Percentiles rank a stretch among this genome's conserved stretches.
phyloP scores from a whole-genome alignment of 2,113 vertebrate genomes.

The Protobothrops mucrosquamatus region DNA sequence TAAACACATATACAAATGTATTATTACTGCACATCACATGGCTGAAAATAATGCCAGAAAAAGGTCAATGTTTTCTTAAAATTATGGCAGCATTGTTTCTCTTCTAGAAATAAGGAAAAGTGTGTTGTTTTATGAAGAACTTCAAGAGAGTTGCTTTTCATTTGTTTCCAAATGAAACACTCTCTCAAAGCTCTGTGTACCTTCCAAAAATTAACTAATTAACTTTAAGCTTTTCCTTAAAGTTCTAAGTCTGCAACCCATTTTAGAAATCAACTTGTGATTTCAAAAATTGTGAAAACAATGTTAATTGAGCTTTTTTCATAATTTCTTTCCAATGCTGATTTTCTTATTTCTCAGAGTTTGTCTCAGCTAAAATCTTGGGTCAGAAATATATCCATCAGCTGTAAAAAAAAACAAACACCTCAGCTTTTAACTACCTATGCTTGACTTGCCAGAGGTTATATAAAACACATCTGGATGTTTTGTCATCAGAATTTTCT shows the following conservation, averaged over 20 bases:
- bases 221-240: not conserved
- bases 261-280: not conserved
- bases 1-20: not conserved
- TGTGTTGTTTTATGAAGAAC: no score
- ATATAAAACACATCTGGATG: conserved; percentile 4
- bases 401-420: not conserved
- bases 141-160: no score
- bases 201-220: no score
- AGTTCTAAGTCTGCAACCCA: not conserved
- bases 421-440: not conserved
- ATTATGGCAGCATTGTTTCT: no score
- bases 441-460: conserved; percentile 23
- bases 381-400: not conserved
- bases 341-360: not conserved
- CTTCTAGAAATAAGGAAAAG: no score
- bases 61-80: not conserved
- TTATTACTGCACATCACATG: conserved; percentile 6
- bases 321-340: not conserved
- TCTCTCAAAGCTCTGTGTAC: no score
- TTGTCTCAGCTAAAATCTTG: not conserved
- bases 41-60: not conserved
- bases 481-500: conserved; percentile 13
- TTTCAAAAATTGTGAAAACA: not conserved
- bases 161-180: no score
- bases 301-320: not conserved